phyloP scores from a whole-genome alignment of 2,113 vertebrate genomes.

The Epinephelus fuscoguttatus region DNA sequence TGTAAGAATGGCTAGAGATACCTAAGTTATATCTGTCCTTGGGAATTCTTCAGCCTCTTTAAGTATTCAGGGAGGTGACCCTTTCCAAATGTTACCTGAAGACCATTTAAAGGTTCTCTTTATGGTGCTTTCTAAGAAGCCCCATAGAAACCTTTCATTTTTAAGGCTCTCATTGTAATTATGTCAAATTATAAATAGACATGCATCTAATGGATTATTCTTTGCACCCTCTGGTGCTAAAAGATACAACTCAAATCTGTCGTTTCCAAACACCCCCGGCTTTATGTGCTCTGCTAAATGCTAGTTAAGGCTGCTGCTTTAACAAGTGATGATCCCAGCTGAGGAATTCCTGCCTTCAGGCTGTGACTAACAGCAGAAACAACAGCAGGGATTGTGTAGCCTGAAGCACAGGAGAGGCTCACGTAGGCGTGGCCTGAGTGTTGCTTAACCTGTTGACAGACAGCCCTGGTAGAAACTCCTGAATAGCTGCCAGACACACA shows the following conservation, averaged over 20 bases:
- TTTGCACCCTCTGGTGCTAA: background rate
- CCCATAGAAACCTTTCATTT: no score
- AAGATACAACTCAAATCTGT: background rate
- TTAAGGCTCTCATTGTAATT: background rate
- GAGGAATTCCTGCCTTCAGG: constrained; percentile 74
- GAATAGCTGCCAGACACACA: constrained; percentile 4
- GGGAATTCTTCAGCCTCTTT: no score
- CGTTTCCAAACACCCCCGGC: constrained; percentile 4
- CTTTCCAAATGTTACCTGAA: no score
- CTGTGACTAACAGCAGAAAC: constrained; percentile 65
- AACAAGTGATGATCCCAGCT: constrained; percentile 23
- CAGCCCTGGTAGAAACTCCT: constrained; percentile 1
- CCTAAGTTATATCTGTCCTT: no score
- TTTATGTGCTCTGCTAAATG: background rate
- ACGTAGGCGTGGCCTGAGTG: constrained; percentile 37
- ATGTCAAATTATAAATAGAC: constrained; percentile 3
- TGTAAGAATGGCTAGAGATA: no score
- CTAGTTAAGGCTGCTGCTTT: constrained; percentile 27
- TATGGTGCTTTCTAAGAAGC: no score
- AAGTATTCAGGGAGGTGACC: no score
- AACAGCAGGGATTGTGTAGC: constrained; percentile 60
- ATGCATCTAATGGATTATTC: background rate
- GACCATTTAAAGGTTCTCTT: background rate
- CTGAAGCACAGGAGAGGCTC: constrained; percentile 36
- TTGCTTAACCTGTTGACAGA: constrained; percentile 72